Evolutionary conservation across 2,888 invertebrate species (phyloP).

Genomic region (Phyllotreta cruciferae): DNA sequence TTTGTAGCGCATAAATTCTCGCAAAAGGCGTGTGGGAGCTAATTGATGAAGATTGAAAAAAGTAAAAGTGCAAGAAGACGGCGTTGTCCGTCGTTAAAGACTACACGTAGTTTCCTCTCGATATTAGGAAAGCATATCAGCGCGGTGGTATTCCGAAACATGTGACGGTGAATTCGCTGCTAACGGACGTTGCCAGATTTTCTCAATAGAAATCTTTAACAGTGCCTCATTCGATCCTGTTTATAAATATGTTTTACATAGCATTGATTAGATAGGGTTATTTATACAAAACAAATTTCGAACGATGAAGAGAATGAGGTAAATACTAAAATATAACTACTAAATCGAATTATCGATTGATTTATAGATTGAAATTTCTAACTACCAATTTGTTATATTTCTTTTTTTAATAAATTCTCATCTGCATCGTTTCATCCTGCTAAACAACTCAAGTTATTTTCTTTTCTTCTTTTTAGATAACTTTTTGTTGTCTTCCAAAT

Average conservation of each 20-base stretch:
- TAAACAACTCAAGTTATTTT: no score
- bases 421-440: no score
- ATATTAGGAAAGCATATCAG: slow-evolving; percentile 49
- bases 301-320: no score
- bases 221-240: background rate
- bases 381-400: no score
- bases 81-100: slow-evolving; percentile 41
- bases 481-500: no score
- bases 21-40: background rate
- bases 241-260: background rate
- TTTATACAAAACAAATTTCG: no score
- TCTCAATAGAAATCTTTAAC: background rate
- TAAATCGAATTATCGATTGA: no score
- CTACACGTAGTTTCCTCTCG: slow-evolving; percentile 48
- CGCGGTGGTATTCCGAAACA: slow-evolving; percentile 38
- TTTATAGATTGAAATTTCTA: no score
- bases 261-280: background rate
- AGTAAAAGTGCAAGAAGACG: slow-evolving; percentile 25
- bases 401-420: no score
- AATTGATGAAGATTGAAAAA: slow-evolving; percentile 6
- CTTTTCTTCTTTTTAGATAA: no score
- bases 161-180: slow-evolving; percentile 5
- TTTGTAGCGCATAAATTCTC: background rate
- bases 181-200: slow-evolving; percentile 26
- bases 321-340: no score